Evolutionary conservation across 2,888 invertebrate genomes (phyloP).

Genomic region (Reticulitermes lucifugus): DNA sequence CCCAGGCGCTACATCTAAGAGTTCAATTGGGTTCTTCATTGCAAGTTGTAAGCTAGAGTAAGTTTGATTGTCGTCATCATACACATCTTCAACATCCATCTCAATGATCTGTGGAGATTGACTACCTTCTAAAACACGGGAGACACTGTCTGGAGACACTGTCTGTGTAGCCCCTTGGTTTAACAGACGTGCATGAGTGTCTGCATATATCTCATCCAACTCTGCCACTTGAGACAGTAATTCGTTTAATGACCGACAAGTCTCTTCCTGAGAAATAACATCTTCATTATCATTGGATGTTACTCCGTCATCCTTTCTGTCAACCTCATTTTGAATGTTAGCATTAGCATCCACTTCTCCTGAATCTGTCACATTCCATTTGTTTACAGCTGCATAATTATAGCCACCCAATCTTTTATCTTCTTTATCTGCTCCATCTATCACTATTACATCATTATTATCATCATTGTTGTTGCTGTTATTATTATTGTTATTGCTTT

Average conservation of each 20-base stretch:
- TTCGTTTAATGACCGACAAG: slow-evolving; percentile 71
- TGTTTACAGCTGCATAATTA: slow-evolving; percentile 49
- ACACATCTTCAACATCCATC: slow-evolving; percentile 58
- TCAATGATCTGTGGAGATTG: slow-evolving; percentile 37
- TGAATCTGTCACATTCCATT: slow-evolving; percentile 39
- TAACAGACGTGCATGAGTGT: slow-evolving; percentile 73
- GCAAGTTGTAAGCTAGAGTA: slow-evolving; percentile 88
- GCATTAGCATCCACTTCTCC: slow-evolving; percentile 49
- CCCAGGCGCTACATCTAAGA: slow-evolving; percentile 62
- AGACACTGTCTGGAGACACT: neutral
- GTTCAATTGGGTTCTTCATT: slow-evolving; percentile 82
- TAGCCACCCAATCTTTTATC: slow-evolving; percentile 56
- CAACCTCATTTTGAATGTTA: slow-evolving; percentile 43
- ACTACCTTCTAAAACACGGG: slow-evolving; percentile 40
- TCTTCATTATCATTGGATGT: slow-evolving; percentile 55
- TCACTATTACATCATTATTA: slow-evolving; percentile 33
- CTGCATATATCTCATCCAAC: slow-evolving; percentile 83
- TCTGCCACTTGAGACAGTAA: slow-evolving; percentile 83
- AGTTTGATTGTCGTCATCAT: slow-evolving; percentile 74
- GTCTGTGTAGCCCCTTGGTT: slow-evolving; percentile 48
- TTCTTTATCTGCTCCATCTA: neutral
- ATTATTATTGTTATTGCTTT: slow-evolving; percentile 54
- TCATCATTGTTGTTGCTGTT: neutral
- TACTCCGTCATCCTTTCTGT: slow-evolving; percentile 31
- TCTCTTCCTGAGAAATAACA: slow-evolving; percentile 41